phyloP scores from a whole-genome alignment of 2,888 invertebrate species.

The Lasiommata megera region DNA sequence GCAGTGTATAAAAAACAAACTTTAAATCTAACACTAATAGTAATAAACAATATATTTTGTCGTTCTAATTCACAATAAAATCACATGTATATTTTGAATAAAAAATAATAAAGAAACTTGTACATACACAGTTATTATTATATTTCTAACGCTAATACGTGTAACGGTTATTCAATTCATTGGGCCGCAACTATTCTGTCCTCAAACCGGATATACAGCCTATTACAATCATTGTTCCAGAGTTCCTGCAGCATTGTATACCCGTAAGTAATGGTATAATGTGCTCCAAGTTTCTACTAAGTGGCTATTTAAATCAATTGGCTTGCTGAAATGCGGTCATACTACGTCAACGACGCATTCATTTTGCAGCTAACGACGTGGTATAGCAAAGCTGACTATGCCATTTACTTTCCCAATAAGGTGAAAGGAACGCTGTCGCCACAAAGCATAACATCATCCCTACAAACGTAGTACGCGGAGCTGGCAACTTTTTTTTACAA shows the following conservation, averaged over 20 bases:
- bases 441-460: conserved; percentile 69
- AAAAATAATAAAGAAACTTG: too few species aligned
- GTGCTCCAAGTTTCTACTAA: conserved; percentile 31
- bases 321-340: conserved; percentile 46
- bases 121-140: too few species aligned
- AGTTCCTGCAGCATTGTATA: conserved; percentile 7
- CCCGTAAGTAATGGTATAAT: conserved; percentile 7
- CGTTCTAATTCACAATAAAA: too few species aligned
- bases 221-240: conserved; percentile 8
- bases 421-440: conserved; percentile 58
- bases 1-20: too few species aligned
- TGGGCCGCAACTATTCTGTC: conserved; percentile 1
- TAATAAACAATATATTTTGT: too few species aligned
- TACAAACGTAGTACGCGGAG: conserved; percentile 31
- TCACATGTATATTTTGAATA: too few species aligned
- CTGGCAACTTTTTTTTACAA: conserved; percentile 22
- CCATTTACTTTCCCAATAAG: conserved; percentile 64
- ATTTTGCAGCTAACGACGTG: conserved; percentile 49
- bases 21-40: too few species aligned
- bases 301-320: conserved; percentile 53
- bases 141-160: background rate
- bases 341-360: conserved; percentile 46
- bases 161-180: conserved; percentile 8
- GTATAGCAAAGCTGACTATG: conserved; percentile 57
- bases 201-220: conserved; percentile 13